Evolutionary conservation across 2,797 vertebrate genomes (phyloP), one percentile per base, ranked within the genome.

Genomic region (Benthosema pterotum): DNA sequence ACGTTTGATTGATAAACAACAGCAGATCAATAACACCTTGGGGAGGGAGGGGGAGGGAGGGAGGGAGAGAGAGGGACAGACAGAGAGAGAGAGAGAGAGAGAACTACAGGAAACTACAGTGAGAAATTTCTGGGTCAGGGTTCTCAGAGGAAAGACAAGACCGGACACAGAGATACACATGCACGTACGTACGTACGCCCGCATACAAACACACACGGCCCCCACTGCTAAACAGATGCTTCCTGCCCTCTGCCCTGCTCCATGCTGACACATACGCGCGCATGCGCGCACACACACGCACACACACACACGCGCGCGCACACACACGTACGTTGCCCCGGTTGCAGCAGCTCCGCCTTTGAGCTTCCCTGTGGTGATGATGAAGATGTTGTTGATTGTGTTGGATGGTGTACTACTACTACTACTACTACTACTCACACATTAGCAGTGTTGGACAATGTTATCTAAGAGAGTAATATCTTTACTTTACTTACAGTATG

Each of bases 181-280:
- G 14, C 5, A 70, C 54, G 67, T 57, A 51, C 18, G 57, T 13
- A 17, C 11, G 57, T 8, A n/a, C 14, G 8, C 18, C 19, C 5
- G 14, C 14, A 43, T 1, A 45, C 17, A 45, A 16, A 57, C 42
- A 50, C 11, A 17, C 42, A 50, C 17, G 66, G 62, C 73, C 72
- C 75, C 63, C 69, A 78, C 72, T 74, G 73, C 69, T 83, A 85
- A n/a, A 85, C 88, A 90, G 88, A 91, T 89, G 88, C 84, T 89
- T 90, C 87, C 86, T 88, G 83, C 75, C 65, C 63, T 38, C 42
- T n/a, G 43, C 63, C 67, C 54, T 60, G 60, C 70, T 56, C 68
- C 57, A 51, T 69, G 65, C 60, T 32, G 47, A 61, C 65, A 50
- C 68, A 63, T 45, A 75, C 19, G 68, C 61, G 60, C 55, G 52